These are phyloP conservation scores for Tragelaphus imberbis DNA, from an alignment of 2,113 vertebrate species.

Conservation along the genomic window DNA sequence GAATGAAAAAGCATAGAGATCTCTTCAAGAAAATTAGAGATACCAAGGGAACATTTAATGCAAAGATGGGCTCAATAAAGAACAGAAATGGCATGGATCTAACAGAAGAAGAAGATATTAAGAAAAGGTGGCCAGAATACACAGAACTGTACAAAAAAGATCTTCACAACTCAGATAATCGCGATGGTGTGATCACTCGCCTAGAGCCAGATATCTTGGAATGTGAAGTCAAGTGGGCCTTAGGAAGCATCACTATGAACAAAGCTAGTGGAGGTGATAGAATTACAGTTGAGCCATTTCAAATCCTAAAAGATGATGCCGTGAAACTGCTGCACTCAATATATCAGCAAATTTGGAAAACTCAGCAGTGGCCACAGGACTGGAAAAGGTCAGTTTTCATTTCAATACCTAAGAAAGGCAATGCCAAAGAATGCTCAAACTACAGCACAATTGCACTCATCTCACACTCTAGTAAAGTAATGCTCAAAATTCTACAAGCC, in stretches of 20 bases:
- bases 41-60: background rate
- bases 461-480: background rate
- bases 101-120: background rate
- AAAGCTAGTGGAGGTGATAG: background rate
- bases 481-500: background rate
- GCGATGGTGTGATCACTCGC: background rate
- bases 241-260: background rate
- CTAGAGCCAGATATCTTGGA: background rate
- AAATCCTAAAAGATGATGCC: background rate
- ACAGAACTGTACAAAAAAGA: background rate
- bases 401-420: background rate
- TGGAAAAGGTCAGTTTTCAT: background rate
- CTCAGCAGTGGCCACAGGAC: background rate
- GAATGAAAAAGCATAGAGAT: background rate
- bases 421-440: background rate
- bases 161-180: background rate
- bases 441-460: background rate
- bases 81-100: background rate
- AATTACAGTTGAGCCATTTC: background rate
- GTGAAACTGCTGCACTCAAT: background rate
- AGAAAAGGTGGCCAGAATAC: background rate
- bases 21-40: background rate
- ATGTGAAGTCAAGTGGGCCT: background rate
- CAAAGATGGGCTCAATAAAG: background rate
- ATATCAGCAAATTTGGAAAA: background rate